Evolutionary conservation across 2,888 invertebrate genomes (phyloP), one percentile per base, ranked within the genome.

Genomic region (Ametastegia equiseti): DNA sequence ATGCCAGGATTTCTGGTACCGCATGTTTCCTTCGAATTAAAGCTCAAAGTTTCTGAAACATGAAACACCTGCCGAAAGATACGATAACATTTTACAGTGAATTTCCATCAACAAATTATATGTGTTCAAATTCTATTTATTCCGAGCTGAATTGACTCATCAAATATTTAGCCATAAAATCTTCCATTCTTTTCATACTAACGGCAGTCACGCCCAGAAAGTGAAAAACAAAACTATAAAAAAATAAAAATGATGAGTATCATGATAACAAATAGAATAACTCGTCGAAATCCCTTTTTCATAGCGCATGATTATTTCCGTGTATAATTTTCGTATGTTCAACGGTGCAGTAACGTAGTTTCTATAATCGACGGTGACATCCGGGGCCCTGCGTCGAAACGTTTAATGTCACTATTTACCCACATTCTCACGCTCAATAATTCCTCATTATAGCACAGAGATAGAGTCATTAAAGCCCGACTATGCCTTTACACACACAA

Each of bases 381-480:
- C 75, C 75, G 75, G 75, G 36, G 54, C 50, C 75, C 54, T 75
- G 50, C 75, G 54, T 75, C 36, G 50, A 75, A 75, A 75, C 75
- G 75, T 75, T 75, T 75, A 75, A 75, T 54, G 75, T 75, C 54
- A 54, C 75, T 75, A 54, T 75, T 75, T 75, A 75, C 75, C 54
- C 54, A 75, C 75, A 75, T 75, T 75, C 75, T 75, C 75, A 75
- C 75, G 75, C 75, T 75, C 75, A 75, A 75, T 75, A 75, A 75
- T 75, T 54, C 19, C 75, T 54, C 54, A 75, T 75, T 75, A 75
- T 75, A 36, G 54, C 11, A 75, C 42, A 9, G 30, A 36, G 75
- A 75, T 75, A 75, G 75, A 75, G 75, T 75, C 75, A 75, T 75
- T 75, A 75, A 27, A 50, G 36, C 75, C 54, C 54, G 54, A 54